Evolutionary conservation across 2,113 vertebrate genomes (phyloP).

Genomic region (Calypte anna): DNA sequence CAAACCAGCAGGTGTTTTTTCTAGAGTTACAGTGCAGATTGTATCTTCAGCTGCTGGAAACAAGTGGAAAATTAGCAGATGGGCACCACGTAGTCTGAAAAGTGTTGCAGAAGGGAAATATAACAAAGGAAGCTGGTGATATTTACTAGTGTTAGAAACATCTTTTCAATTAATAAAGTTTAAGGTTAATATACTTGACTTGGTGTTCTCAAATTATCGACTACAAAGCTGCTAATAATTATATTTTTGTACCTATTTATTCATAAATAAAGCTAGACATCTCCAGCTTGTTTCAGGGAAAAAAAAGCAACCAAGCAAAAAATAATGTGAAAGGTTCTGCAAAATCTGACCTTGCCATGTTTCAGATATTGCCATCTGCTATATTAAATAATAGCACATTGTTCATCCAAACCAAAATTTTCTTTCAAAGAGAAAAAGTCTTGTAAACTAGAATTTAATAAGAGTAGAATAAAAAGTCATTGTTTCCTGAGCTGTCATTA

Average conservation of each 20-base stretch:
- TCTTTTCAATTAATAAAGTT: background rate
- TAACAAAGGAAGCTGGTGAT: background rate
- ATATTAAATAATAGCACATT: background rate
- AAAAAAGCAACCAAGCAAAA: background rate
- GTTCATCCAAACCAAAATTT: background rate
- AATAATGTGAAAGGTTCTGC: background rate
- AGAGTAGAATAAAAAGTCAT: background rate
- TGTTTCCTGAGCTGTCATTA: background rate
- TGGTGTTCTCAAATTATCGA: background rate
- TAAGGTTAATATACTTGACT: background rate
- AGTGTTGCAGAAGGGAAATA: background rate
- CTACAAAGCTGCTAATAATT: background rate
- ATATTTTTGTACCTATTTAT: too few relatives aligned
- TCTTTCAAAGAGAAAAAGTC: background rate
- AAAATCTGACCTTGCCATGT: background rate
- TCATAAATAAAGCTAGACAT: background rate
- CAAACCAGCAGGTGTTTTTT: conserved; percentile 88
- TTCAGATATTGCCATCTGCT: background rate
- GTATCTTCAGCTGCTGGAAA: conserved; percentile 57
- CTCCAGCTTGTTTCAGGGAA: background rate
- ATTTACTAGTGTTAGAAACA: background rate
- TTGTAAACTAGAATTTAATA: background rate
- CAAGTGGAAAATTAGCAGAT: background rate
- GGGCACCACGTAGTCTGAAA: background rate
- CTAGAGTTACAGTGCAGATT: conserved; percentile 76